These are phyloP conservation scores for Orthonevra nobilis DNA, from an alignment of 2,888 invertebrate genomes.

Conservation along the genomic window DNA sequence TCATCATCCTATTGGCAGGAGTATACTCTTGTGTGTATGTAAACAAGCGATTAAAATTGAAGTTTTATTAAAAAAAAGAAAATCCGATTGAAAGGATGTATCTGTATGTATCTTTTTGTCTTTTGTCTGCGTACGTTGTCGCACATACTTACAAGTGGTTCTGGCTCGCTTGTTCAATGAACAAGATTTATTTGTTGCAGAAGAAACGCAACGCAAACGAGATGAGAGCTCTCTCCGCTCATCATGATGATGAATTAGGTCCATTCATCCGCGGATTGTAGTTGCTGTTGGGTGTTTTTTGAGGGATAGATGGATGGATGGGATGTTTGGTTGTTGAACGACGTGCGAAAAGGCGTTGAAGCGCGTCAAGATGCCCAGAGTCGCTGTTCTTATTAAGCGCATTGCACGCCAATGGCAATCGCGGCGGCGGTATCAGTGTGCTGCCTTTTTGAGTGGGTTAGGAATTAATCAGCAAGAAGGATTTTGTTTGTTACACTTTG, in stretches of 20 bases:
- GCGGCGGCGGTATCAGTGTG: too few relatives aligned
- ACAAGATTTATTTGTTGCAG: constrained; percentile 33
- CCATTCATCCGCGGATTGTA: constrained; percentile 67
- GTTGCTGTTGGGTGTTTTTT: too few relatives aligned
- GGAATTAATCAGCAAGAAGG: constrained; percentile 66
- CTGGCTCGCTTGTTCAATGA: constrained; percentile 5
- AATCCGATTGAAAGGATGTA: constrained; percentile 64
- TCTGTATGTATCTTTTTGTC: too few relatives aligned
- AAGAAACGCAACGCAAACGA: too few relatives aligned
- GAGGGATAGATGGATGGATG: constrained; percentile 44
- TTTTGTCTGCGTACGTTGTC: background rate
- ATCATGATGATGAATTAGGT: constrained; percentile 66
- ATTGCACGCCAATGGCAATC: too few relatives aligned
- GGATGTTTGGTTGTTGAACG: constrained; percentile 28
- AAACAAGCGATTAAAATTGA: constrained; percentile 62
- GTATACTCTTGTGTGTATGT: constrained; percentile 28
- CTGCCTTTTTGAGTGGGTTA: constrained; percentile 68
- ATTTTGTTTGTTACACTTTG: constrained; percentile 52
- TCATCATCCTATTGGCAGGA: constrained; percentile 61
- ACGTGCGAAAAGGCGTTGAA: constrained; percentile 68
- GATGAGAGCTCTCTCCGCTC: constrained; percentile 44
- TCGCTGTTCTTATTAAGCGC: background rate
- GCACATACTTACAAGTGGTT: constrained; percentile 33
- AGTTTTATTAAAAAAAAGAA: constrained; percentile 24
- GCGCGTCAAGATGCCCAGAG: constrained; percentile 56